Percentiles rank a stretch among this genome's conserved stretches.
Evolutionary conservation across 2,113 vertebrate genomes (phyloP).

Genomic region (Pionites leucogaster): DNA sequence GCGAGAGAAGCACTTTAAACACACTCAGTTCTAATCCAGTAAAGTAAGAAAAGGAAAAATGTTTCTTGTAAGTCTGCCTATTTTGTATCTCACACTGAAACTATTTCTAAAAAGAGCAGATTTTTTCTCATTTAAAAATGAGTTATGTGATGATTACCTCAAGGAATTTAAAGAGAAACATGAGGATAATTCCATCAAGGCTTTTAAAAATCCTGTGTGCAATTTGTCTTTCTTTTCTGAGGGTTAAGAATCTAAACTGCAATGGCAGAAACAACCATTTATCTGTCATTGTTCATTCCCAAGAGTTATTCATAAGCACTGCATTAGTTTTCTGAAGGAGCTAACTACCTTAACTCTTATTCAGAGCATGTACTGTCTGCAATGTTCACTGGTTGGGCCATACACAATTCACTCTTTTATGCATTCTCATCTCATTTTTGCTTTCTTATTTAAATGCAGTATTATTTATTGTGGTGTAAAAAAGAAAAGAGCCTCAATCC

Average conservation of each 20-base stretch:
- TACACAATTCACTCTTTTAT: constrained; percentile 18
- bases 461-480: constrained; percentile 20
- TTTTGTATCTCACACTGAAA: background rate
- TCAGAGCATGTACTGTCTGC: background rate
- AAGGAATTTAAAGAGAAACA: constrained; percentile 46
- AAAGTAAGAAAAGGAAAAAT: background rate
- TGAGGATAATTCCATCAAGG: constrained; percentile 43
- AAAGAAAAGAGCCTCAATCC: constrained; percentile 15
- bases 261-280: constrained; percentile 2
- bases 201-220: background rate
- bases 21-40: background rate
- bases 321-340: background rate
- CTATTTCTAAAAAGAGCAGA: background rate
- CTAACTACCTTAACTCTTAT: background rate
- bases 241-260: background rate
- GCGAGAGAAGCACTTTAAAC: background rate
- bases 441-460: constrained; percentile 42
- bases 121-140: constrained; percentile 27
- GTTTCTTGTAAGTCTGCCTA: background rate
- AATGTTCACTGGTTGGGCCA: background rate
- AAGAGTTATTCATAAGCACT: background rate
- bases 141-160: constrained; percentile 26
- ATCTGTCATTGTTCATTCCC: constrained; percentile 6
- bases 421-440: constrained; percentile 39
- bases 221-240: constrained; percentile 32